Evolutionary conservation across 2,113 vertebrate species (phyloP), one percentile per base, ranked within the genome.

Genomic region (Aythya baeri): DNA sequence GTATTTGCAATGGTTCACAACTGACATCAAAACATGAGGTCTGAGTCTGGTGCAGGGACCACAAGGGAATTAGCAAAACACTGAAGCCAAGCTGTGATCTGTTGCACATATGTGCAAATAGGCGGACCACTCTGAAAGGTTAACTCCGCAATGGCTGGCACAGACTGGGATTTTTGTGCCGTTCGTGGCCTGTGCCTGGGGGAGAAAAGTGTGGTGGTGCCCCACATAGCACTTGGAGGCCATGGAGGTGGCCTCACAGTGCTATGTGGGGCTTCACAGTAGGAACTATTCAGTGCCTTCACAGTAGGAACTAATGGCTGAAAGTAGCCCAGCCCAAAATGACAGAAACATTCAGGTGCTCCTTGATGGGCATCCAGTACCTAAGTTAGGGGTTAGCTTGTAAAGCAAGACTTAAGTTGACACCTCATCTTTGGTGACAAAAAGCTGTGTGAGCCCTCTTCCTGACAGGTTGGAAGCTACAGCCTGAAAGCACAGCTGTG

Each of bases 221-320:
- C 38, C 34, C 31, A 26, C 5, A 5, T 15, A 1, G 27, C 57
- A 8, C 46, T 83, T 8, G 68, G 38, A 81, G 44, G 34, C 38
- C 74, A 61, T 2, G 2, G 22, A 71, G 52, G 5, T 46, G 62
- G 58, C 49, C n/a, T n/a, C n/a, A n/a, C n/a, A n/a, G n/a, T n/a
- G n/a, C n/a, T n/a, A n/a, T n/a, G n/a, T n/a, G n/a, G n/a, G n/a
- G n/a, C n/a, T n/a, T n/a, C n/a, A n/a, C n/a, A n/a, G n/a, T n/a
- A n/a, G n/a, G n/a, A n/a, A n/a, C n/a, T n/a, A 43, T 6, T 14
- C 49, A 17, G 32, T 0, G 0, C 29, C 26, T 67, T 10, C 57
- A 1, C 0, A 5, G 57, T 2, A 10, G 77, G 77, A 84, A 7
- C 14, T 9, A 52, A 52, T 0, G 1, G 44, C 61, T 50, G 36